Evolutionary conservation across 2,113 vertebrate genomes (phyloP), one percentile per base, ranked within the genome.

Genomic region (Gymnorhina tibicen): DNA sequence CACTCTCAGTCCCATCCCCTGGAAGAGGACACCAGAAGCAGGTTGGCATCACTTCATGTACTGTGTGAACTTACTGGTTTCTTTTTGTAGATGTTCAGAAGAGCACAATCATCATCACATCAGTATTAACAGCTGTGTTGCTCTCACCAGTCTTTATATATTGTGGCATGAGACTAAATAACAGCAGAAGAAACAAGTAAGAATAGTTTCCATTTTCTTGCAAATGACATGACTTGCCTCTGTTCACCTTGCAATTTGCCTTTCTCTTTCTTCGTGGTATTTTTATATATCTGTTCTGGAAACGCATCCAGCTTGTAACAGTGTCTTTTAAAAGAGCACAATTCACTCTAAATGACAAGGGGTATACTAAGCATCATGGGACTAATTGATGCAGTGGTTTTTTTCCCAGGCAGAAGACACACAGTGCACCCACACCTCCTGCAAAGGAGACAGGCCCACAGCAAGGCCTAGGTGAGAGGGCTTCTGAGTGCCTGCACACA

Each of bases 61-160:
- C 35, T 74, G 9, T 44, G 26, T 77, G 37, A 85, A 21, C 13
- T 81, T 49, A n/a, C 2, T 28, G 20, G 5, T 59, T 77, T 78
- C 37, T 62, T 77, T 86, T 74, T 33, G 16, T 12, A 93, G 91
- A 46, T 49, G 33, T 13, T 50, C 50, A 44, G 69, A 78, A 37
- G 26, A 50, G 2, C 18, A 15, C 3, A 27, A 30, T 66, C 13
- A 27, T 74, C 39, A 9, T 44, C 46, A 32, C 8, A 15, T 22
- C 0, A 0, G 17, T 73, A 26, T 6, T 56, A 35, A 35, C 8
- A 74, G 5, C 30, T 66, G 20, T 16, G 4, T 2, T 60, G 27
- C 10, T 44, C 58, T 53, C 60, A 46, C 2, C 0, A 1, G 2
- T 32, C 30, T 33, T 32, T 13, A 56, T 35, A 10, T 2, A 4